Evolutionary conservation across 2,888 invertebrate species (phyloP).

Genomic region (Cheilosia grossa): DNA sequence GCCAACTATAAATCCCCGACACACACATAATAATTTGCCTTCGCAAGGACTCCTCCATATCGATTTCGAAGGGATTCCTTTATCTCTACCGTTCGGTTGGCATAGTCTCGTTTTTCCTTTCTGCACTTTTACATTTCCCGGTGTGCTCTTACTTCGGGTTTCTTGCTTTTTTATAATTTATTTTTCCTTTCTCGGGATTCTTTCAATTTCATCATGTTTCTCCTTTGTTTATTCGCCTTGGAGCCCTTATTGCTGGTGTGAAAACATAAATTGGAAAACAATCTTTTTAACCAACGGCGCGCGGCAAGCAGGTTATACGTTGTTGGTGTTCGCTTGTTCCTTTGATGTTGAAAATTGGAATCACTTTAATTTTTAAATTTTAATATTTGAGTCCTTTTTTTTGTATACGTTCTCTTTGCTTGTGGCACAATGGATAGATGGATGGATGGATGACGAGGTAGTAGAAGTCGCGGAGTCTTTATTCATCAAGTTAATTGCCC

Average conservation of each 20-base stretch:
- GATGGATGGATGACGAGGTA: conserved; percentile 4
- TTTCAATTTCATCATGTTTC: conserved; percentile 60
- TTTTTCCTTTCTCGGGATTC: conserved; percentile 61
- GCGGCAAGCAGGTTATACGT: conserved; percentile 12
- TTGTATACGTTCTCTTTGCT: background rate
- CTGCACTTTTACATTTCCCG: conserved; percentile 38
- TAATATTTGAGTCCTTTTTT: conserved; percentile 50
- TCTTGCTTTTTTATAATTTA: conserved; percentile 53
- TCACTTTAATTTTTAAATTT: conserved; percentile 70
- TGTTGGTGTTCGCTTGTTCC: conserved; percentile 29
- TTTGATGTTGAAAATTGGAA: conserved; percentile 68
- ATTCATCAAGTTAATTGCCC: conserved; percentile 65
- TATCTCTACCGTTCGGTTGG: background rate
- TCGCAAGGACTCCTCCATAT: conserved; percentile 52
- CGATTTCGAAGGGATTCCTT: conserved; percentile 48
- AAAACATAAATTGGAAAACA: conserved; percentile 78
- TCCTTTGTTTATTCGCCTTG: conserved; percentile 69
- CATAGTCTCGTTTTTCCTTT: background rate
- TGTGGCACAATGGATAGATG: conserved; percentile 14
- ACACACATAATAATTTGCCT: conserved; percentile 69
- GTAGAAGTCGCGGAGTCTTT: conserved; percentile 33
- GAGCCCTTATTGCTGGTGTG: conserved; percentile 76
- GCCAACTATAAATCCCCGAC: conserved; percentile 63
- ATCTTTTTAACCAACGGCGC: conserved; percentile 74
- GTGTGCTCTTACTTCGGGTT: conserved; percentile 20